Base-by-base conservation (phyloP, 2,113 vertebrate genomes). In the Sapajus apella region DNA sequence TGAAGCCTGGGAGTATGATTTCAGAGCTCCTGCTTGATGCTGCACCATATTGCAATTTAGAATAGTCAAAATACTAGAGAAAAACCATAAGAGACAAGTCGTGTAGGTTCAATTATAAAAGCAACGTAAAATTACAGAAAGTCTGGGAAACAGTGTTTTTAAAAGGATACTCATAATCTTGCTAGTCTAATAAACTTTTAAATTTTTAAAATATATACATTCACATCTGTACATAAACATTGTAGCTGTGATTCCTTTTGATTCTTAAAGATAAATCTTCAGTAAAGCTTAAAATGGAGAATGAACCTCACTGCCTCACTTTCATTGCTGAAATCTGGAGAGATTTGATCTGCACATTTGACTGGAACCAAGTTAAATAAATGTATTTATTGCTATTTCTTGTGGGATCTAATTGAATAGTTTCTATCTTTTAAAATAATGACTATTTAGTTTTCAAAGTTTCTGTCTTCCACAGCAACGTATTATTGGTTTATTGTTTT, bases 401-500 rank as follows among this genome's bases (percentile, higher is more conserved):
- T 68, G 55, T 35, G 20, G 68, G 12, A 86, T 81, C 45, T 88
- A 87, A 70, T 91, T 61, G 30, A 58, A 83, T 10, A 72, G 32
- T 83, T 95, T 92, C 21, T 87, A 16, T 87, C 90, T 77, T 93
- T 47, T 61, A 93, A 96, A 96, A 56, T 94, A 32, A 76, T 93
- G 70, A 55, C 58, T 87, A n/a, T 13, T 76, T 97, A 32, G 66
- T 86, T 91, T 93, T 96, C 79, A 76, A 84, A 91, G 84, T 70
- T 25, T 73, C 50, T 20, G 21, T 75, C 40, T 93, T 87, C 30
- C 40, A 55, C 12, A 37, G 45, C 21, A 86, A 45, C 40, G 82
- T 95, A 93, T 86, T 72, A 58, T 81, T 85, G 37, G 64, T 72
- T 88, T 92, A 83, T 92, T 96, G 56, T 90, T 95, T 91, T 86